Evolutionary conservation across 1,140 invertebrate species (phyloP), one percentile per base, ranked within the genome.

Genomic region (Aleiodes sp.): DNA sequence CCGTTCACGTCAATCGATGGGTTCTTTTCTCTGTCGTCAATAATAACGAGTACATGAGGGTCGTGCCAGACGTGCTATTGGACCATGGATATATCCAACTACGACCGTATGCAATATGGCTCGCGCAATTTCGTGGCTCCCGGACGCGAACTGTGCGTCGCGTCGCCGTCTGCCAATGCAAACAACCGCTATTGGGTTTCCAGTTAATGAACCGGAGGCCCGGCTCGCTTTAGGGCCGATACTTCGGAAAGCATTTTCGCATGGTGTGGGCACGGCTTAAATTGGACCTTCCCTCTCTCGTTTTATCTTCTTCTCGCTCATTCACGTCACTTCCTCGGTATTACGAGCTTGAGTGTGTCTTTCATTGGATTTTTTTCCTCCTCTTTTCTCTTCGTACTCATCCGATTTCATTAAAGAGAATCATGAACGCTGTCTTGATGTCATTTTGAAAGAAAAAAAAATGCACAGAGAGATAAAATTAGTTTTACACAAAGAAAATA

Each of bases 181-280:
- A 82, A 81, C 78, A 81, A 78, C 78, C 76, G 75, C 78, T 80
- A 82, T 82, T 81, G 80, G 80, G 76, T 81, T 73, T 82, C 76
- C 78, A 80, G 78, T 78, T 81, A 82, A 81, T 82, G 80, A 82
- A 79, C 74, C 75, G 72, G 16, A 78, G 73, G 73, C 72, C 60
- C 68, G 65, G 72, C 39, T 61, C 41, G 16, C 67, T 68, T 64
- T 67, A 67, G 68, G 59, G 65, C 60, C 65, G 68, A 73, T 77
- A 46, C 78, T 75, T 82, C 75, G 64, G 73, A 2, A 78, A 81
- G 75, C 71, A 80, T 79, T 81, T 80, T 79, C 76, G 71, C 70
- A 72, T 70, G 66, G 8, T 46, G 73, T 81, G 78, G 76, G 78
- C 75, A 73, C 75, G 77, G 80, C 77, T 80, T 76, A 82, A 81